Evolutionary conservation across 2,888 invertebrate genomes (phyloP), one percentile per base, ranked within the genome.

Genomic region (Erynnis tages): DNA sequence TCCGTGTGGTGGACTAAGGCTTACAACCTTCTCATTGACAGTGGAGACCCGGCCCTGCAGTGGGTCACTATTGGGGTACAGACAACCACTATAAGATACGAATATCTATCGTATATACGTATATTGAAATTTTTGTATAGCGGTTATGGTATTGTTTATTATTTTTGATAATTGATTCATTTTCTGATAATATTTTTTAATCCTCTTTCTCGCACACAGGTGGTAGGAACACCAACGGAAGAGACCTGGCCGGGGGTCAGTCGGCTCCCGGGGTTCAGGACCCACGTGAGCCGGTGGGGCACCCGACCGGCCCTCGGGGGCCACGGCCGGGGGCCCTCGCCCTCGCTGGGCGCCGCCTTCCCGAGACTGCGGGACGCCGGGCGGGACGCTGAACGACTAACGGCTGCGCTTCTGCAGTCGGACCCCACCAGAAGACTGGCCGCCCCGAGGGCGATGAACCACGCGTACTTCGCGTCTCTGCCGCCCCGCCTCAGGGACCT

Each of bases 161-260:
- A n/a, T n/a, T n/a, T n/a, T n/a, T n/a, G n/a, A n/a, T n/a, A n/a
- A n/a, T n/a, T n/a, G n/a, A n/a, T n/a, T n/a, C n/a, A n/a, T n/a
- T n/a, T n/a, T n/a, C n/a, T n/a, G n/a, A n/a, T n/a, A n/a, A n/a
- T n/a, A n/a, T n/a, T n/a, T n/a, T n/a, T n/a, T n/a, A n/a, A n/a
- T n/a, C n/a, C n/a, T n/a, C n/a, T n/a, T n/a, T n/a, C n/a, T n/a
- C n/a, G n/a, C n/a, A n/a, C 54, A 7, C 76, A 95, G 94, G 93
- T 97, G 67, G 92, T 99, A 65, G 99, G 99, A 61, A 97, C 98
- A 34, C 99, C 99, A 16, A 95, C 95, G 8, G 97, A 98, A 81
- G 95, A 96, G 62, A 95, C 95, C 67, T 99, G 99, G 98, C 91
- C 93, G 57, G 97, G 98, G 54, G 97, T 98, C 53, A 93, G 95